Conservation (phyloP, 2,888 invertebrate genomes). For the Thecocarcelia acutangulata region DNA sequence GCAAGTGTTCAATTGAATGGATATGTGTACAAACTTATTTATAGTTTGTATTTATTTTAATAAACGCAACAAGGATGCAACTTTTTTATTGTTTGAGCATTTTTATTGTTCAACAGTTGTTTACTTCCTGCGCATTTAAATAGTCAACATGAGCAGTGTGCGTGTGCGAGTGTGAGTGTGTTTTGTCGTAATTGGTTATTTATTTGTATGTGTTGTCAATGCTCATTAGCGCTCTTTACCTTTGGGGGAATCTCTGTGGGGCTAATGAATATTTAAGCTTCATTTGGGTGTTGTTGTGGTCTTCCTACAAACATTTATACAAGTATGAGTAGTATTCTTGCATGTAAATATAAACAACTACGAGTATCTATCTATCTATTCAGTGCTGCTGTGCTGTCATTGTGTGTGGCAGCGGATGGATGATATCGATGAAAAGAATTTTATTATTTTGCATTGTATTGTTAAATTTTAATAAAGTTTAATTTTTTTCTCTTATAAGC, state of each 20-base stretch:
- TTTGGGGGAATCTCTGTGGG: slow-evolving; percentile 49
- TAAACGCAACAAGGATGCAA: no score
- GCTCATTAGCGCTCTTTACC: slow-evolving; percentile 56
- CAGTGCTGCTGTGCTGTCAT: neutral
- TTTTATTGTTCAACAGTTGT: slow-evolving; percentile 1
- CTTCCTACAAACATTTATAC: slow-evolving; percentile 1
- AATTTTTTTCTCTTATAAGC: neutral
- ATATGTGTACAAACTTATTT: no score
- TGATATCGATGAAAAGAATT: slow-evolving; percentile 34
- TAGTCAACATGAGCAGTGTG: no score
- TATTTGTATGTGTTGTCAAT: slow-evolving; percentile 46
- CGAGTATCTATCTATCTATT: no score
- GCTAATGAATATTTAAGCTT: slow-evolving; percentile 69
- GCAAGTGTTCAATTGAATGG: no score
- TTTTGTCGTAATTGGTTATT: neutral
- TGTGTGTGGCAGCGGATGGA: slow-evolving; percentile 1
- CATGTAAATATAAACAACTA: no score
- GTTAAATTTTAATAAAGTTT: slow-evolving; percentile 43
- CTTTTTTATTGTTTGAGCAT: neutral
- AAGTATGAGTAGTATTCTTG: neutral
- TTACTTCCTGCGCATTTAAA: slow-evolving; percentile 15
- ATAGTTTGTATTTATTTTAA: neutral
- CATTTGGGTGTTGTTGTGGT: slow-evolving; percentile 60
- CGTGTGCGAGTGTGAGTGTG: neutral
- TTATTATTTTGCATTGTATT: slow-evolving; percentile 45